phyloP scores from a whole-genome alignment of 1,140 invertebrate species.

The Cydia splendana region DNA sequence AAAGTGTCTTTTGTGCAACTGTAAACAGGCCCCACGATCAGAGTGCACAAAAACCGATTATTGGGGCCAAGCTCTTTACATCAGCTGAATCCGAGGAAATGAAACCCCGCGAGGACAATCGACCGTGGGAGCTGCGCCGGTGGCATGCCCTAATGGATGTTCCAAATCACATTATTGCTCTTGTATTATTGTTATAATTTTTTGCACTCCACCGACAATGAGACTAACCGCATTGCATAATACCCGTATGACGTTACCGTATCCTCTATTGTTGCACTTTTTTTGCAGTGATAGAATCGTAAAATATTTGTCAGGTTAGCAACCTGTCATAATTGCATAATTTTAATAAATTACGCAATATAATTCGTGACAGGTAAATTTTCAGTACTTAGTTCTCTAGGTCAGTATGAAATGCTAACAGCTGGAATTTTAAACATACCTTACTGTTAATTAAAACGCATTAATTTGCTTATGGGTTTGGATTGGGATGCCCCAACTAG shows the following conservation, averaged over 20 bases:
- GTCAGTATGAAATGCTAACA: neutral
- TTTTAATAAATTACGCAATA: neutral
- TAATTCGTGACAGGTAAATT: neutral
- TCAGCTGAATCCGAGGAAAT: conserved; percentile 47
- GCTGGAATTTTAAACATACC: neutral
- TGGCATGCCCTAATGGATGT: conserved; percentile 66
- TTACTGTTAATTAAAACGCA: too few relatives aligned
- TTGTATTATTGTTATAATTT: conserved; percentile 68
- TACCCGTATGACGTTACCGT: conserved; percentile 40
- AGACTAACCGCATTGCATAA: conserved; percentile 57
- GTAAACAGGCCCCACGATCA: neutral
- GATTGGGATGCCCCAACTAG: too few relatives aligned
- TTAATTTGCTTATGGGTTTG: too few relatives aligned
- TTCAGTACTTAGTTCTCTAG: neutral
- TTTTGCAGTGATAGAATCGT: conserved; percentile 43
- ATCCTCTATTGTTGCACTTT: conserved; percentile 47
- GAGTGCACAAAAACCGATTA: neutral
- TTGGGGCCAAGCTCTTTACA: neutral
- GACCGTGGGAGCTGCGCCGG: conserved; percentile 70
- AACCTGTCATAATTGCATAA: conserved; percentile 11
- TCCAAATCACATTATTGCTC: conserved; percentile 67
- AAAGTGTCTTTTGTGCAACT: conserved; percentile 4
- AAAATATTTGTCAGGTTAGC: conserved; percentile 14
- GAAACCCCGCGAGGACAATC: conserved; percentile 60
- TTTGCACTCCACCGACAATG: conserved; percentile 52